Conservation (phyloP, 2,888 invertebrate species). For the Caenorhabditis sp. region DNA sequence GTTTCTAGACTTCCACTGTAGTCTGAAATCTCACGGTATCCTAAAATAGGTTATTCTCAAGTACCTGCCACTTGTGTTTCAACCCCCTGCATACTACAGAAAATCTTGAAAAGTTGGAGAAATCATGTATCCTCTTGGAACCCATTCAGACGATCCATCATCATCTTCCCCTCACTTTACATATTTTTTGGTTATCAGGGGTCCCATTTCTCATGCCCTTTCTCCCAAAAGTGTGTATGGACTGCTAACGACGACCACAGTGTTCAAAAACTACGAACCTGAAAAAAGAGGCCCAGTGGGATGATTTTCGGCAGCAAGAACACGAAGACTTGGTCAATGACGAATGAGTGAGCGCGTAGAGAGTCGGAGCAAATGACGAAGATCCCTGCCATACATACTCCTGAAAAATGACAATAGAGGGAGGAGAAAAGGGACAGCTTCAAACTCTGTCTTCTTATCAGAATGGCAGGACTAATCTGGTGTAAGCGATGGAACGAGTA, state of each 20-base stretch:
- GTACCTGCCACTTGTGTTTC: slow-evolving; percentile 40
- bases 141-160: not conserved
- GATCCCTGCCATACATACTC: slow-evolving; percentile 79
- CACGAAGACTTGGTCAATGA: slow-evolving; percentile 79
- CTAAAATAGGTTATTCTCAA: slow-evolving; percentile 31
- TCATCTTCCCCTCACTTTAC: slow-evolving; percentile 24
- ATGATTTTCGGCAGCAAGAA: slow-evolving; percentile 78
- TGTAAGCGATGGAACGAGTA: slow-evolving; percentile 16
- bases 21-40: slow-evolving; percentile 14
- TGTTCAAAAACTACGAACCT: slow-evolving; percentile 57
- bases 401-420: slow-evolving; percentile 65
- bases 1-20: slow-evolving; percentile 3
- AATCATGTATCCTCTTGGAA: slow-evolving; percentile 31
- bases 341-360: slow-evolving; percentile 75
- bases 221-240: slow-evolving; percentile 45
- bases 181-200: slow-evolving; percentile 30
- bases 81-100: slow-evolving; percentile 19
- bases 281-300: slow-evolving; percentile 80
- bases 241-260: slow-evolving; percentile 46
- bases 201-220: slow-evolving; percentile 46
- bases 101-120: slow-evolving; percentile 33
- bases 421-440: not conserved
- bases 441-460: not conserved
- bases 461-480: slow-evolving; percentile 27
- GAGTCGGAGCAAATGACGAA: slow-evolving; percentile 80